Percentiles rank a stretch among this genome's conserved stretches.
phyloP scores from a whole-genome alignment of 92 coral and sea anemone species.

The Phenganax marumi region DNA sequence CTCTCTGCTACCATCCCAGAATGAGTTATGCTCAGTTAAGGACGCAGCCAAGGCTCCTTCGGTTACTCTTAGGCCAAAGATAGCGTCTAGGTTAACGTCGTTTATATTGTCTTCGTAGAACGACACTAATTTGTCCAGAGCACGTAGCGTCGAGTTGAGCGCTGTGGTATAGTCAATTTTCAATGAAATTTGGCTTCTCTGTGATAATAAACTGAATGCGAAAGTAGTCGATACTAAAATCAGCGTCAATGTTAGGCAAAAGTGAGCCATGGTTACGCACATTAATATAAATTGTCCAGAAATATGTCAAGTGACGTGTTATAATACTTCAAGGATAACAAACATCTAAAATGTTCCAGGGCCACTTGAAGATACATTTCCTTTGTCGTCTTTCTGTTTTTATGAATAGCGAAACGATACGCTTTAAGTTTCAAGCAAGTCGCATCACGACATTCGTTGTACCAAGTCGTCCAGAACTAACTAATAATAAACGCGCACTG shows the following conservation, averaged over 20 bases:
- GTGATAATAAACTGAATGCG: background rate
- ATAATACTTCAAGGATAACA: too few relatives aligned
- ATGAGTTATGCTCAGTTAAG: background rate
- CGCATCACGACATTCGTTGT: too few relatives aligned
- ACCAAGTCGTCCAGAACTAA: too few relatives aligned
- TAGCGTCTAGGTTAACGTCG: constrained; percentile 28
- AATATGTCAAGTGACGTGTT: too few relatives aligned
- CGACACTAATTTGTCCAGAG: background rate
- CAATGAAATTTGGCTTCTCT: background rate
- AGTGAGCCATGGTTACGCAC: background rate
- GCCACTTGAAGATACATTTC: too few relatives aligned
- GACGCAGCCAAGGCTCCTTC: constrained; percentile 15
- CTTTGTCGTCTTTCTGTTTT: too few relatives aligned
- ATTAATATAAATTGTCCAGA: too few relatives aligned
- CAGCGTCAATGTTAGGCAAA: background rate
- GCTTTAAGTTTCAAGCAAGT: too few relatives aligned
- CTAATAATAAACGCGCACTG: too few relatives aligned
- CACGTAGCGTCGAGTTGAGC: constrained; percentile 4
- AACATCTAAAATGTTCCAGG: too few relatives aligned
- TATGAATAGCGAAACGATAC: too few relatives aligned
- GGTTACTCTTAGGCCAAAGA: constrained; percentile 17
- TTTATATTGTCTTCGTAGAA: constrained; percentile 15
- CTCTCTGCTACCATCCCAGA: background rate
- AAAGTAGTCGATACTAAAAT: background rate
- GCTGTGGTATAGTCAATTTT: background rate